phyloP scores from a whole-genome alignment of 2,797 vertebrate species.

The Rhincodon typus region DNA sequence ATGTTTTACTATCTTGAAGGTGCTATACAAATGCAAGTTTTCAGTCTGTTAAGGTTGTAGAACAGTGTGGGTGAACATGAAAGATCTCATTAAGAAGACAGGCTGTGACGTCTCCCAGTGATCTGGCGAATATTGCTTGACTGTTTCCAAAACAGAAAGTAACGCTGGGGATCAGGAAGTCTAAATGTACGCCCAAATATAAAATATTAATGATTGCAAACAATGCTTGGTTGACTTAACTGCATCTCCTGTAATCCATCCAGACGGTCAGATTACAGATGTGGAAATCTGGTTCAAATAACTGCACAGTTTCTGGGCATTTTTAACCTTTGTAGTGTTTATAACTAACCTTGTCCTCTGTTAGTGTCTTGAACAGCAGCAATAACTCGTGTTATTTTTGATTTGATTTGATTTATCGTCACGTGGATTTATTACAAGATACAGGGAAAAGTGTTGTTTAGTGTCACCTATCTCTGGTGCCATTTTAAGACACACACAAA shows the following conservation, averaged over 20 bases:
- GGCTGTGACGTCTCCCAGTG: not conserved
- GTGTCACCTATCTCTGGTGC: too few relatives aligned
- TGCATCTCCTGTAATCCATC: not conserved
- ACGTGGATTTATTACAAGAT: too few relatives aligned
- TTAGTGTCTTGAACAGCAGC: not conserved
- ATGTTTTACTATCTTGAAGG: not conserved
- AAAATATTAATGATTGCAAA: constrained; percentile 16
- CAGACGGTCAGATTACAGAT: not conserved
- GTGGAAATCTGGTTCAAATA: not conserved
- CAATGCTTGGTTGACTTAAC: not conserved
- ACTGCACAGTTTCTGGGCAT: not conserved
- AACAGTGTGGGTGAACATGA: not conserved
- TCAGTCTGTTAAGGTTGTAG: not conserved
- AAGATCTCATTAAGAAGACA: not conserved
- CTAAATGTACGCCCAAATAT: constrained; percentile 14
- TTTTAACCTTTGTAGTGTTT: not conserved
- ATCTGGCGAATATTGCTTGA: not conserved
- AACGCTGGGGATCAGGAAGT: constrained; percentile 2
- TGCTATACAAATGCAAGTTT: not conserved
- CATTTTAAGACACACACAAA: too few relatives aligned
- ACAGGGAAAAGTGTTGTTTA: too few relatives aligned
- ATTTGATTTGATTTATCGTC: too few relatives aligned
- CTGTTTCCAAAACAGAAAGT: constrained; percentile 12
- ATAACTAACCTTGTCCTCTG: not conserved
- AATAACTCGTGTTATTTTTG: too few relatives aligned